A percentile compares a stretch with the other conserved stretches of the same genome.
These are phyloP conservation scores for Scortum barcoo DNA, from an alignment of 2,113 vertebrate species.

Conservation along the genomic window DNA sequence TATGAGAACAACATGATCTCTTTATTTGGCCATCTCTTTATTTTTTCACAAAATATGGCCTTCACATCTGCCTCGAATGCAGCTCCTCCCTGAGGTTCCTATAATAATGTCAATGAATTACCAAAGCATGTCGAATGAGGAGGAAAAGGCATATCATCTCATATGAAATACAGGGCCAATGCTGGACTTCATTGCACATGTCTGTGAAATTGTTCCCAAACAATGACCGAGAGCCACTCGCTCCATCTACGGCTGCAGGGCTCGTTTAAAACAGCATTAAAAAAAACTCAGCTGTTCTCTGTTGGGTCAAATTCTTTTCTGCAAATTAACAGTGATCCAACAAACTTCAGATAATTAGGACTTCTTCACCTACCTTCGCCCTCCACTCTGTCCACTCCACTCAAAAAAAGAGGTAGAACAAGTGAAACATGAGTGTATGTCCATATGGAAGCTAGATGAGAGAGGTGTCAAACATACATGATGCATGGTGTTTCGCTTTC, in stretches of 20 bases:
- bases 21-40: slow-evolving; percentile 11
- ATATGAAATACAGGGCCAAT: slow-evolving; percentile 41
- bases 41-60: slow-evolving; percentile 6
- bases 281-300: slow-evolving; percentile 24
- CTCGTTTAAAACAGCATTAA: not conserved
- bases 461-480: not conserved
- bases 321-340: slow-evolving; percentile 18
- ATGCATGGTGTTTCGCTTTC: not conserved
- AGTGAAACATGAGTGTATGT: not conserved
- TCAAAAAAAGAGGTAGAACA: not conserved
- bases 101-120: slow-evolving; percentile 43
- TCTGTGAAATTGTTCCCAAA: slow-evolving; percentile 58
- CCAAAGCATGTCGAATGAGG: slow-evolving; percentile 51
- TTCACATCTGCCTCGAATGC: slow-evolving; percentile 33
- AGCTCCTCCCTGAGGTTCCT: slow-evolving; percentile 27
- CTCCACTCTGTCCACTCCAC: not conserved
- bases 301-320: slow-evolving; percentile 10
- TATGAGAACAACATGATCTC: not conserved
- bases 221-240: slow-evolving; percentile 20
- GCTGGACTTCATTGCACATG: slow-evolving; percentile 33
- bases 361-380: not conserved
- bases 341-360: slow-evolving; percentile 2
- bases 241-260: slow-evolving; percentile 6
- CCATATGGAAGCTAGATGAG: not conserved
- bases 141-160: slow-evolving; percentile 50